A percentile compares a stretch with the other conserved stretches of the same genome.
These are phyloP conservation scores for Bursaphelenchus mucronatus DNA, from an alignment of 1,140 invertebrate genomes.

Conservation along the genomic window DNA sequence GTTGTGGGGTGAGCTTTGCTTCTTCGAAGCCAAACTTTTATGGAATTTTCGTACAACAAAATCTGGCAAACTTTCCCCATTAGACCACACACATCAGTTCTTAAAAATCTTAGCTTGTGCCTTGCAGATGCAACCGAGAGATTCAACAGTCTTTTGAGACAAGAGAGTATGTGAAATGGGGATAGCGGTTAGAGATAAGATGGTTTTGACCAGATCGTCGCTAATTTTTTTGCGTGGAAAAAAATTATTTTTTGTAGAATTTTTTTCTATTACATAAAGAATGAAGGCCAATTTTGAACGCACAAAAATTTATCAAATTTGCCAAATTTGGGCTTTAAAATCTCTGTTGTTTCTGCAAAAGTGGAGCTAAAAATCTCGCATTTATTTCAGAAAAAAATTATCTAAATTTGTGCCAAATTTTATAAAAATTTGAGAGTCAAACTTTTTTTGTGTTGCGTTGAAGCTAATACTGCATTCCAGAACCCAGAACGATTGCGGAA, in stretches of 20 bases:
- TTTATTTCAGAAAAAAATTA: conserved; percentile 10
- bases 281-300: too few species aligned
- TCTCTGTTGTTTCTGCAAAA: background rate
- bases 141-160: background rate
- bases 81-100: background rate
- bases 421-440: background rate
- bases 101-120: background rate
- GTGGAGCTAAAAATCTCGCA: conserved; percentile 13
- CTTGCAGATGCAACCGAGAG: conserved; percentile 20
- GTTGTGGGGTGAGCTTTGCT: conserved; percentile 17
- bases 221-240: too few species aligned
- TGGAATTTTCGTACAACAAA: too few species aligned
- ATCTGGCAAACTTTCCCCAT: too few species aligned
- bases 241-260: too few species aligned
- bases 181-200: too few species aligned
- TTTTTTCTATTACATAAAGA: too few species aligned
- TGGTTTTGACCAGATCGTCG: too few species aligned
- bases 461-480: conserved; percentile 8
- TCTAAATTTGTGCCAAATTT: background rate
- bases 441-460: background rate
- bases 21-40: background rate
- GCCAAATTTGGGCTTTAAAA: background rate
- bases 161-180: background rate
- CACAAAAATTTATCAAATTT: too few species aligned
- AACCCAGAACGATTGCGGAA: conserved; percentile 49